Conservation (phyloP, 2,797 vertebrate genomes). For the Crenichthys baileyi region DNA sequence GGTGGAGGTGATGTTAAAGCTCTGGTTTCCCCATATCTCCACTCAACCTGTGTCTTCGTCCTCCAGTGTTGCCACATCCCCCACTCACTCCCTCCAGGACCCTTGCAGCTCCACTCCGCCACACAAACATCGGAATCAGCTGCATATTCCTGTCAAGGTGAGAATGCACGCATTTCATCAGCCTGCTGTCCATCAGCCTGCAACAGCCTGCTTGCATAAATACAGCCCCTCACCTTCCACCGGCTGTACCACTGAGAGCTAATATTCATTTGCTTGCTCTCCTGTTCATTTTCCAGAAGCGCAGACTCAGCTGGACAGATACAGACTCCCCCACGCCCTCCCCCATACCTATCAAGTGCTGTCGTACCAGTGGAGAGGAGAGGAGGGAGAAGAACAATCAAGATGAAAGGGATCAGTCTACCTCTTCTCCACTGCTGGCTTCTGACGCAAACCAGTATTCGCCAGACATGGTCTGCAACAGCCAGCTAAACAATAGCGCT, state of each 20-base stretch:
- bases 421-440: conserved; percentile 13
- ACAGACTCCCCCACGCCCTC: conserved; percentile 68
- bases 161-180: conserved; percentile 20
- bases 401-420: conserved; percentile 16
- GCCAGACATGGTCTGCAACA: conserved; percentile 17
- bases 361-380: conserved; percentile 39
- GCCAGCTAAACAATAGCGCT: conserved; percentile 22
- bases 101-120: conserved; percentile 56
- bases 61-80: conserved; percentile 32
- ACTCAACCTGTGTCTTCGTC: conserved; percentile 54
- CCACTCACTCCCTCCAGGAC: conserved; percentile 49
- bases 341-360: conserved; percentile 63
- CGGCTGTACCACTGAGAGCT: background rate
- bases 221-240: background rate
- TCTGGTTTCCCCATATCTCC: conserved; percentile 90
- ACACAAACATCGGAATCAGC: conserved; percentile 76
- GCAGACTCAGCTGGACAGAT: conserved; percentile 81
- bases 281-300: conserved; percentile 72
- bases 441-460: conserved; percentile 14
- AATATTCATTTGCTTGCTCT: conserved; percentile 12
- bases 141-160: conserved; percentile 77
- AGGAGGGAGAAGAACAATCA: conserved; percentile 33
- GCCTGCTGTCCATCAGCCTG: background rate
- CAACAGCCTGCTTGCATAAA: conserved; percentile 1
- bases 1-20: conserved; percentile 92